Evolutionary conservation across 2,888 invertebrate species (phyloP).

Genomic region (Tethea ocularis): DNA sequence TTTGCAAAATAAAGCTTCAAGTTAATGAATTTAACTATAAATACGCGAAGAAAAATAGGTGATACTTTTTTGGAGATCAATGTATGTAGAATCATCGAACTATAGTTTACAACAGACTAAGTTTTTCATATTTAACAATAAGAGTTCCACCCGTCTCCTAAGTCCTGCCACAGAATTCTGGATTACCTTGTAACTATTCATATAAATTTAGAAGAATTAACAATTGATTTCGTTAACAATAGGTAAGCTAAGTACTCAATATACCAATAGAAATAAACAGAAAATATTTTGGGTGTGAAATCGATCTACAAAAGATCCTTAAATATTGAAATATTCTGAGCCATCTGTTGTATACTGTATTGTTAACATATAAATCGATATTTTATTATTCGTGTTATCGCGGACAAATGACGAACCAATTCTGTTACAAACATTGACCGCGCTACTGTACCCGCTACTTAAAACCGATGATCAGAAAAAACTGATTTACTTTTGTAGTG

Average conservation of each 20-base stretch:
- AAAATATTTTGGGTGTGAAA: conserved; percentile 42
- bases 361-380: conserved; percentile 22
- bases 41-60: too few species aligned
- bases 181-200: not conserved
- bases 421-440: conserved; percentile 50
- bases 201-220: not conserved
- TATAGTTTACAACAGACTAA: too few species aligned
- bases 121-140: too few species aligned
- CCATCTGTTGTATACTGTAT: conserved; percentile 29
- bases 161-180: not conserved
- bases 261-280: conserved; percentile 18
- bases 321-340: conserved; percentile 48
- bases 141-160: too few species aligned
- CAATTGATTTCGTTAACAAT: not conserved
- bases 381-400: conserved; percentile 36
- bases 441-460: conserved; percentile 55
- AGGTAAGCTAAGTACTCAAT: conserved; percentile 15
- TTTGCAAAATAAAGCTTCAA: too few species aligned
- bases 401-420: conserved; percentile 69
- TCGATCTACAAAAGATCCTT: conserved; percentile 47
- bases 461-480: conserved; percentile 39
- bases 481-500: conserved; percentile 34
- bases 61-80: too few species aligned
- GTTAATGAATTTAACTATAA: too few species aligned
- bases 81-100: too few species aligned